Conservation (phyloP, 2,888 invertebrate species). For the Malacosoma neustria region DNA sequence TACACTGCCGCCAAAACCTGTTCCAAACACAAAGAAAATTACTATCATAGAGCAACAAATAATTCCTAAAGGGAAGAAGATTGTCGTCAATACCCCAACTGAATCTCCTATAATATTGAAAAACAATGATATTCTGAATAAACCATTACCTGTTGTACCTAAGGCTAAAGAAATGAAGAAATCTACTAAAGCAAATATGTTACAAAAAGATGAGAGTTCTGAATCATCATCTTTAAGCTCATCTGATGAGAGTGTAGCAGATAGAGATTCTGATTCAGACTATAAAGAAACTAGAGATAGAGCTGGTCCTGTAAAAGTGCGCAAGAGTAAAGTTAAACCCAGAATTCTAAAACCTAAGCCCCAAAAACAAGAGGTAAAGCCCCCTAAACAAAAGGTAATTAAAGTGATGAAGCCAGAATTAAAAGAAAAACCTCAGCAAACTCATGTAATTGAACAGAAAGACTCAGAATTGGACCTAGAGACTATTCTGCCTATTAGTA, state of each 20-base stretch:
- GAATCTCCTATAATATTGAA: slow-evolving; percentile 50
- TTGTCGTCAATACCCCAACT: slow-evolving; percentile 39
- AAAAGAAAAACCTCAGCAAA: slow-evolving; percentile 46
- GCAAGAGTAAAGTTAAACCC: slow-evolving; percentile 49
- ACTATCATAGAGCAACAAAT: slow-evolving; percentile 65
- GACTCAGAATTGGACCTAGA: slow-evolving; percentile 35
- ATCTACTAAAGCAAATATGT: slow-evolving; percentile 24
- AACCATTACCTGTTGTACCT: slow-evolving; percentile 38
- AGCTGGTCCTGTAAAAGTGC: slow-evolving; percentile 36
- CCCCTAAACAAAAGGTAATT: slow-evolving; percentile 37
- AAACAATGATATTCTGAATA: slow-evolving; percentile 52
- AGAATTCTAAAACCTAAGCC: slow-evolving; percentile 50
- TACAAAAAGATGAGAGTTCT: slow-evolving; percentile 63
- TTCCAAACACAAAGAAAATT: slow-evolving; percentile 61
- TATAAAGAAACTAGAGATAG: slow-evolving; percentile 66
- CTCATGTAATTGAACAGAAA: slow-evolving; percentile 38
- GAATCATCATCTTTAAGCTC: slow-evolving; percentile 65
- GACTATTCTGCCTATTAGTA: slow-evolving; percentile 30
- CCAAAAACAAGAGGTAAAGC: slow-evolving; percentile 41
- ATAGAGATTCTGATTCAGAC: slow-evolving; percentile 78
- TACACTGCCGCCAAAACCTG: slow-evolving; percentile 54
- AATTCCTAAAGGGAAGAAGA: slow-evolving; percentile 67
- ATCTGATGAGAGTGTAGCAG: slow-evolving; percentile 72
- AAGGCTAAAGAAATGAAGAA: slow-evolving; percentile 41
- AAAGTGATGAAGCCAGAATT: slow-evolving; percentile 44